Conservation (phyloP, 2,888 invertebrate species). For the Ligdia adustata region DNA sequence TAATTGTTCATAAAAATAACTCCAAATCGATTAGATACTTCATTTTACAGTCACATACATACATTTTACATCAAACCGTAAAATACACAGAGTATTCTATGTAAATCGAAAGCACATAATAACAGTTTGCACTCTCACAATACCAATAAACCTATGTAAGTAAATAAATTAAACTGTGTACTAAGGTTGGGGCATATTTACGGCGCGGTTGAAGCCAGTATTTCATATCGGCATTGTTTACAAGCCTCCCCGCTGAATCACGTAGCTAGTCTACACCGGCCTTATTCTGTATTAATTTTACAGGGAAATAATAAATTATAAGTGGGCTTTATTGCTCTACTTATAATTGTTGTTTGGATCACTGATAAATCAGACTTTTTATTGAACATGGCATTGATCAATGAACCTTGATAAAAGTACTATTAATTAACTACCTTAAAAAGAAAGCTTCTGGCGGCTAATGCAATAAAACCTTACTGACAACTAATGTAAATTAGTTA, state of each 20-base stretch:
- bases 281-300: constrained; percentile 37
- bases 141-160: constrained; percentile 29
- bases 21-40: too few species aligned
- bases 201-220: constrained; percentile 55
- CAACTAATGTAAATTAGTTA: too few species aligned
- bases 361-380: constrained; percentile 1
- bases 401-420: too few species aligned
- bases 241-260: constrained; percentile 53
- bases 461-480: too few species aligned
- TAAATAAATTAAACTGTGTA: constrained; percentile 30
- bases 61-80: too few species aligned
- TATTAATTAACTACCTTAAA: too few species aligned
- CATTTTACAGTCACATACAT: too few species aligned
- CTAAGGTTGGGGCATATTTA: constrained; percentile 45
- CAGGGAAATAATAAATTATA: constrained; percentile 21
- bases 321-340: constrained; percentile 17
- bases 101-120: constrained; percentile 17
- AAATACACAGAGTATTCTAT: constrained; percentile 12
- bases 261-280: constrained; percentile 49
- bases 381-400: too few species aligned
- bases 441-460: too few species aligned
- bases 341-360: constrained; percentile 3
- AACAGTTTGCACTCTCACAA: constrained; percentile 27
- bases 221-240: constrained; percentile 65
- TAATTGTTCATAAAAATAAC: too few species aligned